phyloP scores from a whole-genome alignment of 2,797 vertebrate genomes.

The Thripadectes ignobilis region DNA sequence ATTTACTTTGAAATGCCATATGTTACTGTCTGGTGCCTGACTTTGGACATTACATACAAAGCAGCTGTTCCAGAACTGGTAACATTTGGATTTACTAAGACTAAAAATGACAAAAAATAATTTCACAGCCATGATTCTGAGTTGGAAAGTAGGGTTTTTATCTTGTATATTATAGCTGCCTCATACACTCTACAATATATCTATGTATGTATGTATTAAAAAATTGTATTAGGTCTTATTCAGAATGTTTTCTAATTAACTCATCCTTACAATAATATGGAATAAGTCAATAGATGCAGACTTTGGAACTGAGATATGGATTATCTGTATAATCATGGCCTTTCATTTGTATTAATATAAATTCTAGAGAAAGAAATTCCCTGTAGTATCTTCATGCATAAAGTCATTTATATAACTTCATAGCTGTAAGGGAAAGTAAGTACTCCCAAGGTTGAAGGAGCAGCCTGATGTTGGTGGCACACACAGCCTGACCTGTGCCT shows the following conservation, averaged over 20 bases:
- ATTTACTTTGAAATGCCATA: background rate
- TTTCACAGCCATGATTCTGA: background rate
- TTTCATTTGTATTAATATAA: background rate
- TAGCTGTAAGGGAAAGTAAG: background rate
- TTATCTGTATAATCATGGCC: background rate
- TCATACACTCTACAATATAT: background rate
- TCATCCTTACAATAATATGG: background rate
- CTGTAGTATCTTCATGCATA: background rate
- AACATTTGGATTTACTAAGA: background rate
- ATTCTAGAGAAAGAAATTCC: background rate
- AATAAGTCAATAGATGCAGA: background rate
- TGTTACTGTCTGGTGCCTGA: background rate
- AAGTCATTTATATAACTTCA: background rate
- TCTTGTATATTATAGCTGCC: background rate
- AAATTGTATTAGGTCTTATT: background rate
- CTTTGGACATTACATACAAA: background rate
- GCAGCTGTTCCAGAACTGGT: background rate
- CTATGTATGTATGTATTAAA: background rate
- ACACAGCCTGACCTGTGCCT: accelerated
- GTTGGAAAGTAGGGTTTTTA: background rate
- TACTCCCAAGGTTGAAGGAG: background rate
- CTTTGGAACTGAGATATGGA: background rate
- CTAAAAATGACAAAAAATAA: background rate
- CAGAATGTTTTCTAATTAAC: background rate
- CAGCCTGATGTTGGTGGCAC: background rate